Evolutionary conservation across 2,797 vertebrate genomes (phyloP), one percentile per base, ranked within the genome.

Genomic region (Rhinella marina): DNA sequence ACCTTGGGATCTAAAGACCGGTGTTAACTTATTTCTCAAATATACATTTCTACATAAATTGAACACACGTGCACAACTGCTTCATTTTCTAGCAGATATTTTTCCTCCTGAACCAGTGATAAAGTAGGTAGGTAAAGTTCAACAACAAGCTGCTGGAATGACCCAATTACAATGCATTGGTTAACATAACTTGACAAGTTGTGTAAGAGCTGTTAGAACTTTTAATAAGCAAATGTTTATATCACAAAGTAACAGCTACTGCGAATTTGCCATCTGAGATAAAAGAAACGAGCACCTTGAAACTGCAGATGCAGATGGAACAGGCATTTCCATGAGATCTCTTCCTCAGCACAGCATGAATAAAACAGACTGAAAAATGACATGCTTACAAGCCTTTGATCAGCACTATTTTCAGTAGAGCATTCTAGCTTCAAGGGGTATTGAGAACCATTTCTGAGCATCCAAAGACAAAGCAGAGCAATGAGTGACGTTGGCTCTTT

Each of bases 361-460:
- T 77, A 86, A 89, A 86, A 86, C 84, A 86, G 84, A 86, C 80
- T 89, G 68, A 77, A 82, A 89, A 82, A 86, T 89, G 84, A 83
- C 88, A 89, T 78, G 84, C 81, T 78, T 89, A 89, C 50, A 85
- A 82, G 88, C 25, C 88, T 89, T 89, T 89, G 88, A 89, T 89
- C 84, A 89, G 70, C 76, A 76, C 79, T 89, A 86, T 86, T 89
- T 88, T 89, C 82, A 86, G 84, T 54, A 59, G 54, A 56, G 84
- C 66, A 73, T 81, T 85, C 19, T 80, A 64, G 66, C 78, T 88
- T 85, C 83, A 85, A 88, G 87, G 87, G 41, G 83, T 84, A 64
- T 70, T 78, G 61, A 86, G 84, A 50, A 64, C 70, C 68, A 78
- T 82, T 89, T 86, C 14, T 70, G 61, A 82, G 79, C 84, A 77